Conservation (phyloP, 2,888 invertebrate genomes). For the Erebia ligea region DNA sequence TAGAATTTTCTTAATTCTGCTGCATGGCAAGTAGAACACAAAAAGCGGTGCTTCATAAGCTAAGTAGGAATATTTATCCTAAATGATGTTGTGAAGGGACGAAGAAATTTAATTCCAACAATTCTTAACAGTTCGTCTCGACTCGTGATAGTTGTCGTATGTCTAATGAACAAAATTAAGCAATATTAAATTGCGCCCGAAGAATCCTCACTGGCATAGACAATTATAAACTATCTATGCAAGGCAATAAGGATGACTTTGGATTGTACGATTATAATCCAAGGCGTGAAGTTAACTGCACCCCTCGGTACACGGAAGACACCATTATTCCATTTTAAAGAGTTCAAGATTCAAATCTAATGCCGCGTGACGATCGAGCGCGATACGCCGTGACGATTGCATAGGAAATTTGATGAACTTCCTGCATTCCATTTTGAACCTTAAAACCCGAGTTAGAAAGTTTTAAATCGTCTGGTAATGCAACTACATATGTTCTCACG, state of each 20-base stretch:
- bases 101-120: conserved; percentile 21
- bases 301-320: conserved; percentile 55
- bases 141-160: conserved; percentile 29
- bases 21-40: too few species aligned
- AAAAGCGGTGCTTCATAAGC: not conserved
- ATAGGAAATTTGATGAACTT: conserved; percentile 51
- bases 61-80: not conserved
- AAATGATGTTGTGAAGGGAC: not conserved
- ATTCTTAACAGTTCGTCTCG: conserved; percentile 10
- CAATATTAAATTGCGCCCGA: conserved; percentile 27
- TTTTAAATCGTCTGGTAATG: conserved; percentile 22
- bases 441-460: conserved; percentile 27
- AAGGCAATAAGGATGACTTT: conserved; percentile 23
- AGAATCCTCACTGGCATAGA: not conserved
- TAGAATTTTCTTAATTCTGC: too few species aligned
- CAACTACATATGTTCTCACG: conserved; percentile 54
- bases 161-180: conserved; percentile 37
- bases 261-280: conserved; percentile 23
- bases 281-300: conserved; percentile 40
- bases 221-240: conserved; percentile 10
- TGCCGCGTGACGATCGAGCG: conserved; percentile 71
- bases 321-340: conserved; percentile 69
- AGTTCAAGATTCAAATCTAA: conserved; percentile 77
- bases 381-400: conserved; percentile 58
- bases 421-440: conserved; percentile 39